Evolutionary conservation across 2,888 invertebrate species (phyloP).

Genomic region (Lymantria dispar): DNA sequence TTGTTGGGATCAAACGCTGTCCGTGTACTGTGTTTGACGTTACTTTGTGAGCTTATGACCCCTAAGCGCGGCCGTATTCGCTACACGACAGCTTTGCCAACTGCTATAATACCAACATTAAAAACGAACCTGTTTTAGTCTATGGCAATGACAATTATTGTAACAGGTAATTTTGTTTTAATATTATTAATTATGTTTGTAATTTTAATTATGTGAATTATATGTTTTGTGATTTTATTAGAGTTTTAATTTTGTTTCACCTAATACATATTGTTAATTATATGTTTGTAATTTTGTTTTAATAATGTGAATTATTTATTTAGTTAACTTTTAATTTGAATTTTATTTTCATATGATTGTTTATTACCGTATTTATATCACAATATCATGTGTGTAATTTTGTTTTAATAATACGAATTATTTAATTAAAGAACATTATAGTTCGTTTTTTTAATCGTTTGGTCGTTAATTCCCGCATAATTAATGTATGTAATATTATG

Average conservation of each 20-base stretch:
- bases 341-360: too few species aligned
- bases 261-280: too few species aligned
- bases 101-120: slow-evolving; percentile 7
- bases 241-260: neutral
- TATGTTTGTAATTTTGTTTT: too few species aligned
- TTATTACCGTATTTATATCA: too few species aligned
- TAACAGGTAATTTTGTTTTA: neutral
- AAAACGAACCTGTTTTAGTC: slow-evolving; percentile 4
- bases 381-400: too few species aligned
- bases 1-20: slow-evolving; percentile 44
- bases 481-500: too few species aligned
- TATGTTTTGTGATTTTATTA: neutral
- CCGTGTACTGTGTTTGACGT: slow-evolving; percentile 47
- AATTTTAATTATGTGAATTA: neutral
- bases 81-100: slow-evolving; percentile 18
- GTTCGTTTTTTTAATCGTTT: too few species aligned
- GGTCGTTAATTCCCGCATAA: too few species aligned
- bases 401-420: too few species aligned
- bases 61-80: slow-evolving; percentile 7
- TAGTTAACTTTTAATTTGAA: too few species aligned
- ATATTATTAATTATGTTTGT: neutral
- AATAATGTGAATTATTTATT: too few species aligned
- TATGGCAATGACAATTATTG: slow-evolving; percentile 12
- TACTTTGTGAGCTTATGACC: slow-evolving; percentile 60
- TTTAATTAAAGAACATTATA: too few species aligned